These are phyloP conservation scores for Enteromius viviparus DNA, from an alignment of 2,797 vertebrate species.

Conservation along the genomic window DNA sequence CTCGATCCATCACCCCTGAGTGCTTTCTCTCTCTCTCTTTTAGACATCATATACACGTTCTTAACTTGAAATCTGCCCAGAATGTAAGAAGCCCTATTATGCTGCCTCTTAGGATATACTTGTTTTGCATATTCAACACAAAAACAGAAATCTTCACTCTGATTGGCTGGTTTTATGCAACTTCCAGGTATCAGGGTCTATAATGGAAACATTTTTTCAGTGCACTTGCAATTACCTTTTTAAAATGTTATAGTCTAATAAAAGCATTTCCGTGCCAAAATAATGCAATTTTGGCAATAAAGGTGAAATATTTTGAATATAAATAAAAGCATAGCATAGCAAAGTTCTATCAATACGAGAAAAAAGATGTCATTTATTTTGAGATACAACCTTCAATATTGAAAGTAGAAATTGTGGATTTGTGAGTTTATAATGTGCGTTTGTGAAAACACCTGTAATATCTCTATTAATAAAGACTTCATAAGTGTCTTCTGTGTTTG, in stretches of 20 bases:
- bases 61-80: not conserved
- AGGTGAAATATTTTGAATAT: not conserved
- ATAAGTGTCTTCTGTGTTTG: not conserved
- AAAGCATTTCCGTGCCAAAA: not conserved
- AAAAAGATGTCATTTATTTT: not conserved
- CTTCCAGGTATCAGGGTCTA: not conserved
- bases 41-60: not conserved
- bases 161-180: not conserved
- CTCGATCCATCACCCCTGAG: constrained; percentile 28
- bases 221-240: too few relatives aligned
- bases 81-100: constrained; percentile 24
- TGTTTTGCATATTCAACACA: not conserved
- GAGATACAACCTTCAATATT: not conserved
- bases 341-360: not conserved
- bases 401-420: not conserved
- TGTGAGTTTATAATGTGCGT: too few relatives aligned
- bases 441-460: not conserved
- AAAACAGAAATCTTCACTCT: not conserved
- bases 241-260: not conserved
- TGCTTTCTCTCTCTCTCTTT: constrained; percentile 14
- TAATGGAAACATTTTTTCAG: too few relatives aligned
- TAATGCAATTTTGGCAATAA: not conserved
- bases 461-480: not conserved
- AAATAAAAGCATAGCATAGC: not conserved
- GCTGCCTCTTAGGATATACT: not conserved